A percentile compares a stretch with the other conserved stretches of the same genome.
phyloP scores from a whole-genome alignment of 1,140 invertebrate species.

The Apolygus lucorum region DNA sequence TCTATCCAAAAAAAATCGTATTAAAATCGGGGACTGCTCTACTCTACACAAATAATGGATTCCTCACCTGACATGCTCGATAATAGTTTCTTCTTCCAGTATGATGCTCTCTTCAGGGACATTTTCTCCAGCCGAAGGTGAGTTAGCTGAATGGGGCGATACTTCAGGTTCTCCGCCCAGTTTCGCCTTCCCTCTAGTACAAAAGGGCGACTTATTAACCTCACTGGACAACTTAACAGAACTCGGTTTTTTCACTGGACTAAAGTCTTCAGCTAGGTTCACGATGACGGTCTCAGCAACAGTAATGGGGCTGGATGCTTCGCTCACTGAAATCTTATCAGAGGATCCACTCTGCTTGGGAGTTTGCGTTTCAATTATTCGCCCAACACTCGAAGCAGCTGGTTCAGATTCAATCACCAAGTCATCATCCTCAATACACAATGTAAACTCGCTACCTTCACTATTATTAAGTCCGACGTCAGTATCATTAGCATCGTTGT shows the following conservation, averaged over 20 bases:
- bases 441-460: neutral
- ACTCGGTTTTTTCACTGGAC: neutral
- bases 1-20: too few species aligned
- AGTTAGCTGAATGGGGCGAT: too few species aligned
- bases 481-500: neutral
- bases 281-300: neutral
- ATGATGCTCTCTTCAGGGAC: too few species aligned
- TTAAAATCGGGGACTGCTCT: too few species aligned
- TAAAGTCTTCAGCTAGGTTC: neutral
- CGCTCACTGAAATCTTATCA: neutral
- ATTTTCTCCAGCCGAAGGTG: too few species aligned
- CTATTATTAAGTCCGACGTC: neutral
- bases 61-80: too few species aligned
- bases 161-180: too few species aligned
- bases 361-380: neutral
- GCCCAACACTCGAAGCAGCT: neutral
- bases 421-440: neutral
- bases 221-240: too few species aligned
- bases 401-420: neutral
- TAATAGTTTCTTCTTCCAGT: too few species aligned
- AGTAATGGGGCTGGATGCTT: neutral
- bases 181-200: too few species aligned
- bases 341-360: neutral
- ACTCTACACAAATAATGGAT: too few species aligned
- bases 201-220: too few species aligned